Base-by-base conservation (phyloP, 2,888 invertebrate genomes). In the Halictus ligatus region DNA sequence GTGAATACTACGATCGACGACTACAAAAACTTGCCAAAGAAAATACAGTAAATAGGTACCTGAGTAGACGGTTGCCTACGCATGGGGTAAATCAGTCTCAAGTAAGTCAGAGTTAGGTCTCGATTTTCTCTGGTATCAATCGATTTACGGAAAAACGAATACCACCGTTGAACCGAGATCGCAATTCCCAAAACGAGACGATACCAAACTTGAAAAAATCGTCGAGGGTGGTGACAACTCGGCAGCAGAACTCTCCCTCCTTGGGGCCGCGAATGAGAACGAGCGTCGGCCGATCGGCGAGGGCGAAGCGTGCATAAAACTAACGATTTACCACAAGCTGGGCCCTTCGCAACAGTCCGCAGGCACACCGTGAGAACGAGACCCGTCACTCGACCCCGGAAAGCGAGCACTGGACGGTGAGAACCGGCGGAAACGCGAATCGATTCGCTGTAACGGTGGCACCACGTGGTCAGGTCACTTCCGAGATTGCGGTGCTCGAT, bases 381-480 rank as follows among this genome's bases (percentile, higher is more conserved):
- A 48, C 35, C 64, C 13, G 29, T 88, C 88, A 88, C 88, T 85
- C 21, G 75, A 75, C 54, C 64, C 76, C 67, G 15, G 40, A 8
- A 40, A 77, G 58, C 43, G 35, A 58, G 35, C 88, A 88, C 89
- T 83, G 18, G 54, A n/a, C 67, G 29, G 50, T n/a, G 58, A 40
- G 15, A 35, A 71, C 8, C 35, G 40, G 25, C 18, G 15, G 18
- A 12, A 40, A 48, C 78, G 74, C 58, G 75, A 71, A 74, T 80
- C 64, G 54, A 75, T 73, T 8, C 1, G 6, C 21, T 67, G 8
- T 60, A 15, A 35, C 18, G 35, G 43, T 35, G 69, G 7, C 87
- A 85, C 89, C 89, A 80, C 87, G 89, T 86, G 83, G 81, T 67
- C 81, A 7, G 13, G 80, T 83, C 88, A 89, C 88, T 89, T 43